A percentile compares a stretch with the other conserved stretches of the same genome.
phyloP scores from a whole-genome alignment of 2,113 vertebrate genomes.

The Emydura subglobosa region DNA sequence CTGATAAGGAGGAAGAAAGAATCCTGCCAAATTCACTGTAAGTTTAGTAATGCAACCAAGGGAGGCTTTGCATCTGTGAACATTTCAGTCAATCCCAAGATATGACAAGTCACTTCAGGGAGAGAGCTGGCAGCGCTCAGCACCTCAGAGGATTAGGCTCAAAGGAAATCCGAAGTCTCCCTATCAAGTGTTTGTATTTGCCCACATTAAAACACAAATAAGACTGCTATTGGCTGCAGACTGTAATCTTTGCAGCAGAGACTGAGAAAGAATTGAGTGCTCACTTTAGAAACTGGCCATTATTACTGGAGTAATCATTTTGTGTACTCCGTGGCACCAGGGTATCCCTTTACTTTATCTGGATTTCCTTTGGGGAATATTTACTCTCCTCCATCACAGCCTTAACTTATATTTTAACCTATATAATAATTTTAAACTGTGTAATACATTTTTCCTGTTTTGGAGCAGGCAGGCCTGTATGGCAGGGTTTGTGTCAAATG shows the following conservation, averaged over 20 bases:
- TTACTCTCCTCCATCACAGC: neutral
- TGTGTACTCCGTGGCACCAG: neutral
- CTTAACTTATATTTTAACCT: neutral
- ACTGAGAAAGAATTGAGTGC: neutral
- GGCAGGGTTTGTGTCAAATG: neutral
- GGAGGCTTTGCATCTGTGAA: neutral
- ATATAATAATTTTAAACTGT: neutral
- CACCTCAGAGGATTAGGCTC: neutral
- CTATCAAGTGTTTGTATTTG: neutral
- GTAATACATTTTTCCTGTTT: neutral
- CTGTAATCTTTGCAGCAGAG: neutral
- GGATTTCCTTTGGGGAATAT: neutral
- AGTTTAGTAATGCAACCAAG: no score
- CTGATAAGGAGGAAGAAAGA: neutral
- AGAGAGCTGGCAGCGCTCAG: neutral
- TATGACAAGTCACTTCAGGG: neutral
- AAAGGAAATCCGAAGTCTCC: neutral
- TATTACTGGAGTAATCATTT: neutral
- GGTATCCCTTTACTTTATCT: neutral
- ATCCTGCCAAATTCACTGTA: neutral
- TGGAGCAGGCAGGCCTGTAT: neutral
- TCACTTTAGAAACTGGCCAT: neutral
- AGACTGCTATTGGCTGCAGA: neutral
- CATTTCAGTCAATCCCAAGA: neutral
- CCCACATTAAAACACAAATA: neutral